Evolutionary conservation across 2,888 invertebrate species (phyloP), one percentile per base, ranked within the genome.

Genomic region (Plagiodera versicolora): DNA sequence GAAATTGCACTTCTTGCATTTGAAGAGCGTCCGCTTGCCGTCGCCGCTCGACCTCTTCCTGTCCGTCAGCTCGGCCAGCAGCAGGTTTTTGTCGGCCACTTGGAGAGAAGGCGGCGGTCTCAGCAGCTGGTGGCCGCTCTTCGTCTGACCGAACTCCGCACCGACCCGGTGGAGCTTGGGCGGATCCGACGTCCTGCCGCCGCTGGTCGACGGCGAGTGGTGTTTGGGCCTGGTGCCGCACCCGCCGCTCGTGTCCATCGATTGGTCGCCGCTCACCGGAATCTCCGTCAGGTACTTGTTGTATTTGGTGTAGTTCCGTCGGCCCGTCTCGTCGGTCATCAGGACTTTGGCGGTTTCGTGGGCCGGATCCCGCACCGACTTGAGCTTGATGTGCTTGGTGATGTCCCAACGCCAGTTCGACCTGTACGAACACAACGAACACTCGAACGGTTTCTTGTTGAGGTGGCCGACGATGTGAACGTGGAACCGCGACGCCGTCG

Each of bases 351-450:
- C 92, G 64, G 86, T 86, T 72, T 88, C 87, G 79, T 95, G 95
- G 51, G 88, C 88, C 53, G 89, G 89, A 81, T 94, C 94, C 66
- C 93, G 85, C 18, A 90, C 90, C 6, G 92, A 90, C 82, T 94
- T 95, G 72, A 95, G 83, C 74, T 94, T 90, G 67, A 97, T 95
- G 79, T 98, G 98, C 79, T 97, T 94, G 20, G 94, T 94, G 63
- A 97, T 94, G 81, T 97, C 97, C 93, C 95, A 96, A 67, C 95
- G 87, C 95, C 96, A 97, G 77, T 97, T 97, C 24, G 95, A 95
- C 71, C 94, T 89, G 77, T 95, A 94, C 56, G 92, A 90, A 81
- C 97, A 98, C 14, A 93, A 83, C 0, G 96, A 95, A 81, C 98
- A 98, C 80, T 95, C 94, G 79, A 95, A 98, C 0, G 96, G 96